Conservation (phyloP, 1,140 invertebrate genomes). For the Lucilia sericata region DNA sequence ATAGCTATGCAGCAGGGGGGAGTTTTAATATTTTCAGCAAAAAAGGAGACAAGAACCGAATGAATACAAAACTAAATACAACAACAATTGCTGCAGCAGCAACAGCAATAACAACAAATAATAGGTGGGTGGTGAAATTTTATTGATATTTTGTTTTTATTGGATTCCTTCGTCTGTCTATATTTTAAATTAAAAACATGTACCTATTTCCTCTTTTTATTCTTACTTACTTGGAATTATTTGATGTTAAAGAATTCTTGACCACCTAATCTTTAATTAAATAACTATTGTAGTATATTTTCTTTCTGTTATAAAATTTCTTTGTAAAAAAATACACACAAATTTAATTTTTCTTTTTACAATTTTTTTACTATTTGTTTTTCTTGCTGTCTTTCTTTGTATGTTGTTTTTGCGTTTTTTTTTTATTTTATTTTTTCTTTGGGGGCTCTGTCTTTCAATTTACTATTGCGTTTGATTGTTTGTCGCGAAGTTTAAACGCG, state of each 20-base stretch:
- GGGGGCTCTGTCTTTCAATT: conserved; percentile 3
- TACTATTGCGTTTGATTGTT: neutral
- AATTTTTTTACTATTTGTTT: conserved; percentile 3
- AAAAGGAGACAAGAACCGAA: neutral
- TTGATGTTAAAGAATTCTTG: neutral
- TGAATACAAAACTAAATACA: neutral
- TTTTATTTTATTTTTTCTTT: neutral
- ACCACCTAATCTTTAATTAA: neutral
- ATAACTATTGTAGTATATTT: neutral
- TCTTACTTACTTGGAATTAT: neutral
- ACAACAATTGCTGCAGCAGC: neutral
- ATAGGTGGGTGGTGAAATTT: conserved; percentile 14
- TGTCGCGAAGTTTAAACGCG: neutral
- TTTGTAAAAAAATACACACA: conserved; percentile 5
- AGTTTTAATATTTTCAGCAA: neutral
- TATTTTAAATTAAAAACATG: neutral
- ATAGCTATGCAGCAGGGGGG: neutral
- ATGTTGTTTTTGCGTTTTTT: conserved; percentile 20
- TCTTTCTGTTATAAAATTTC: neutral
- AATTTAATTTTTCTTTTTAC: neutral
- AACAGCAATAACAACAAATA: neutral
- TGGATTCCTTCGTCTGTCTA: neutral
- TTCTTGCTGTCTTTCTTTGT: neutral
- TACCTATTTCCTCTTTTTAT: neutral
- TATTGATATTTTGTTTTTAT: conserved; percentile 24